These are phyloP conservation scores for Ichneumon xanthorius DNA, from an alignment of 2,888 invertebrate genomes.

Conservation along the genomic window DNA sequence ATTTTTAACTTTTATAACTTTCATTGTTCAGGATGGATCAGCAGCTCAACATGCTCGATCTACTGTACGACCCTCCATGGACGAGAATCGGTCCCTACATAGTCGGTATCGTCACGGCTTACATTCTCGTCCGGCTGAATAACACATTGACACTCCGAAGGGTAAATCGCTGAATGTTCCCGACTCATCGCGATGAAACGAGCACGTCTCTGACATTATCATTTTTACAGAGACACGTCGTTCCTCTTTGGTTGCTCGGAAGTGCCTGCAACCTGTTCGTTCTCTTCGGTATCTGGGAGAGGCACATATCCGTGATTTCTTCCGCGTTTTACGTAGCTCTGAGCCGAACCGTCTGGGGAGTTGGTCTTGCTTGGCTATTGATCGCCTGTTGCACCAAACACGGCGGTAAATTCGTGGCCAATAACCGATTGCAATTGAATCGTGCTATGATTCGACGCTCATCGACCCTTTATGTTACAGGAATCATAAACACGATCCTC, in stretches of 20 bases:
- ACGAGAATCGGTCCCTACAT: conserved; percentile 82
- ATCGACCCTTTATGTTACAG: conserved; percentile 77
- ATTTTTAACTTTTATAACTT: conserved; percentile 2
- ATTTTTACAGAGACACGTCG: conserved; percentile 76
- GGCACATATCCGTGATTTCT: conserved; percentile 84
- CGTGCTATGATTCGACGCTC: background rate
- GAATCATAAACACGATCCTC: conserved; percentile 84
- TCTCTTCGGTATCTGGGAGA: conserved; percentile 84
- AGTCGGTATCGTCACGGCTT: conserved; percentile 85
- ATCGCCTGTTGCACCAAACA: conserved; percentile 87
- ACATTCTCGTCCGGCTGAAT: conserved; percentile 81
- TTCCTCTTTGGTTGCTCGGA: conserved; percentile 82
- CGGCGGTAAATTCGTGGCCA: conserved; percentile 81
- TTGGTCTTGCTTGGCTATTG: conserved; percentile 87
- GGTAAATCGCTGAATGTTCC: conserved; percentile 69
- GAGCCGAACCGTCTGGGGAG: conserved; percentile 86
- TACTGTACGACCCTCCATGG: conserved; percentile 84
- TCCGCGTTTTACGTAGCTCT: conserved; percentile 86
- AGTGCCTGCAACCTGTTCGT: conserved; percentile 83
- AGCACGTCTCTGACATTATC: background rate
- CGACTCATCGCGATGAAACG: background rate
- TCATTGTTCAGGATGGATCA: conserved; percentile 82
- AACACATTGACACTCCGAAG: conserved; percentile 74
- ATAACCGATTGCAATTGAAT: conserved; percentile 25
- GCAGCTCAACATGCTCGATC: conserved; percentile 81